Conservation (phyloP, 2,113 vertebrate species). For the Epinephelus cyanopodus region DNA sequence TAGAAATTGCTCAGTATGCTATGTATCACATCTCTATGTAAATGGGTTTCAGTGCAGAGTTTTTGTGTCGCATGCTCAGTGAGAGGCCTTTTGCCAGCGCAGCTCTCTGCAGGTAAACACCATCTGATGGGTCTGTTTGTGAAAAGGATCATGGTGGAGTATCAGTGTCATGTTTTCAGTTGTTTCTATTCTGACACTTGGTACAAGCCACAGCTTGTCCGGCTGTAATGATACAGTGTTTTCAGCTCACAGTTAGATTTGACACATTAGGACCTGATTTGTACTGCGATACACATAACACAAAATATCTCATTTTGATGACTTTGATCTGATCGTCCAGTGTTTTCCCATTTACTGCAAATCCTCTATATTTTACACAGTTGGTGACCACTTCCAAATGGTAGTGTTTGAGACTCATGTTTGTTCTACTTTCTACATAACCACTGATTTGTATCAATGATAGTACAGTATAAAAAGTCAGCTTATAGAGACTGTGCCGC, state of each 20-base stretch:
- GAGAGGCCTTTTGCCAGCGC: background rate
- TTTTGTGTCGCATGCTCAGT: background rate
- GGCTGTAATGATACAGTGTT: background rate
- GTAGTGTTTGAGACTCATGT: background rate
- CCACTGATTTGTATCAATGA: background rate
- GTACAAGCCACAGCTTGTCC: background rate
- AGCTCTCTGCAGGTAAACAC: slow-evolving; percentile 10
- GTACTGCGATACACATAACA: background rate
- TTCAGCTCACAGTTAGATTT: background rate
- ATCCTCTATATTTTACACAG: background rate
- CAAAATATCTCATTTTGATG: background rate
- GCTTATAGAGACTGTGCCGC: too few species aligned
- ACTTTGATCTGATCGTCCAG: background rate
- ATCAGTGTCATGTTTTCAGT: slow-evolving; percentile 17
- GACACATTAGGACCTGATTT: background rate
- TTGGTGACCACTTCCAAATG: background rate
- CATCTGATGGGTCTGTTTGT: slow-evolving; percentile 13
- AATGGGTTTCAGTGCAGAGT: background rate
- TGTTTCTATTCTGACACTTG: background rate
- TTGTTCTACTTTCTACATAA: background rate
- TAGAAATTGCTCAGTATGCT: background rate
- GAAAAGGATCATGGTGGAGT: background rate
- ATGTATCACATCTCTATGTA: background rate
- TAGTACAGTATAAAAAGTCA: too few species aligned
- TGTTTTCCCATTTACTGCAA: background rate